A percentile compares a stretch with the other conserved stretches of the same genome.
These are phyloP conservation scores for Lampropteryx suffumata DNA, from an alignment of 2,888 invertebrate genomes.

Conservation along the genomic window DNA sequence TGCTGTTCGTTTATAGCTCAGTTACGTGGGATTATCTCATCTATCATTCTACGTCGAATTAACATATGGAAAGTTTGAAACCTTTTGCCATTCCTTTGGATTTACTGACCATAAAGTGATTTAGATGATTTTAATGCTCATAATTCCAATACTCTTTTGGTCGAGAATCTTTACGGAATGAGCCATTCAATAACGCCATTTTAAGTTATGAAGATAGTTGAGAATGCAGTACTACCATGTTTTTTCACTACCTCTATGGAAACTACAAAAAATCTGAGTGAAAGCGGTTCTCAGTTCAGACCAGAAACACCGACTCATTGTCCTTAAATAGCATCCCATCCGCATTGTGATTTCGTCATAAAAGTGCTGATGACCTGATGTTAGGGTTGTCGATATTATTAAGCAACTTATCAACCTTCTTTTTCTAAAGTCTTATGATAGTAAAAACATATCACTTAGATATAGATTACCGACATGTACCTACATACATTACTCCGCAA, in stretches of 20 bases:
- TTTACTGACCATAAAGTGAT: constrained; percentile 12
- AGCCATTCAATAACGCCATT: neutral
- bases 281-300: constrained; percentile 50
- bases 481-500: too few species aligned
- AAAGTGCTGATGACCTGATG: constrained; percentile 29
- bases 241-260: constrained; percentile 6
- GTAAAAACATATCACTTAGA: too few species aligned
- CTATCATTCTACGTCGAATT: constrained; percentile 26
- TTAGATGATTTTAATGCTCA: constrained; percentile 6
- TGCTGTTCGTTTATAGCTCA: constrained; percentile 19
- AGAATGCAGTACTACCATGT: too few species aligned
- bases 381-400: constrained; percentile 28
- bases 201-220: too few species aligned
- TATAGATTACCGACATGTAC: too few species aligned
- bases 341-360: constrained; percentile 63
- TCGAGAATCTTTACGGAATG: neutral
- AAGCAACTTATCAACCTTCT: too few species aligned
- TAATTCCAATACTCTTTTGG: neutral
- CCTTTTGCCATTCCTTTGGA: constrained; percentile 15
- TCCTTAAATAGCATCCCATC: constrained; percentile 67
- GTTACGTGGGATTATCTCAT: constrained; percentile 22
- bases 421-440: too few species aligned
- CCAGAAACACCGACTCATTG: constrained; percentile 56
- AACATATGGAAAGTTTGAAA: constrained; percentile 24
- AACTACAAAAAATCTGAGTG: constrained; percentile 40